Evolutionary conservation across 1,140 invertebrate species (phyloP).

Genomic region (Caerostris extrusa): DNA sequence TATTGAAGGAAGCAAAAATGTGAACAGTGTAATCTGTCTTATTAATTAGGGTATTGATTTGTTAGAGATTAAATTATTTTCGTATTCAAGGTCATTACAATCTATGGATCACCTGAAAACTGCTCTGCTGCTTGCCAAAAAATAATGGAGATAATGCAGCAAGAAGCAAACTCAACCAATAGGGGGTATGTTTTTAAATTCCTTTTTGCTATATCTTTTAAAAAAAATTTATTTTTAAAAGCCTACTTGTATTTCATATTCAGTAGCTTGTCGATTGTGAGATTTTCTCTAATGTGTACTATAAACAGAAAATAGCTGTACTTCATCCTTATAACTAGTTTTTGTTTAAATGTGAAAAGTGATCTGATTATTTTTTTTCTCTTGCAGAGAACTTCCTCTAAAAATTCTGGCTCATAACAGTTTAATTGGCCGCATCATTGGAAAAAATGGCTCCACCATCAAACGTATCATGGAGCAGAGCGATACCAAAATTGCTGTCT

Average conservation of each 20-base stretch:
- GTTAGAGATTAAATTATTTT: not conserved
- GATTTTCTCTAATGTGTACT: no score
- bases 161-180: constrained; percentile 90
- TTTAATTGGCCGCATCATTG: constrained; percentile 97
- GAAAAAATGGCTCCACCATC: constrained; percentile 97
- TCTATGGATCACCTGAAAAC: constrained; percentile 97
- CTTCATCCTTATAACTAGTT: no score
- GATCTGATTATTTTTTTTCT: not conserved
- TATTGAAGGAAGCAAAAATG: no score
- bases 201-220: not conserved
- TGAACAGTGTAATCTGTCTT: no score
- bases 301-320: no score
- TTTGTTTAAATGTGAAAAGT: no score
- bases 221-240: no score
- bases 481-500: constrained; percentile 97
- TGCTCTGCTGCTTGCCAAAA: constrained; percentile 97
- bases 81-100: constrained; percentile 90
- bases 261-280: no score
- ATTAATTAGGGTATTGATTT: no score
- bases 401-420: constrained; percentile 98
- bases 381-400: constrained; percentile 86
- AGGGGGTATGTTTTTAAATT: constrained; percentile 54
- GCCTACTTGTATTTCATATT: no score
- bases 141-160: constrained; percentile 97
- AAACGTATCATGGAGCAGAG: constrained; percentile 99